Percentiles rank a stretch among this genome's conserved stretches.
These are phyloP conservation scores for Marasmarcha lunaedactyla DNA, from an alignment of 2,888 invertebrate species.

Conservation along the genomic window DNA sequence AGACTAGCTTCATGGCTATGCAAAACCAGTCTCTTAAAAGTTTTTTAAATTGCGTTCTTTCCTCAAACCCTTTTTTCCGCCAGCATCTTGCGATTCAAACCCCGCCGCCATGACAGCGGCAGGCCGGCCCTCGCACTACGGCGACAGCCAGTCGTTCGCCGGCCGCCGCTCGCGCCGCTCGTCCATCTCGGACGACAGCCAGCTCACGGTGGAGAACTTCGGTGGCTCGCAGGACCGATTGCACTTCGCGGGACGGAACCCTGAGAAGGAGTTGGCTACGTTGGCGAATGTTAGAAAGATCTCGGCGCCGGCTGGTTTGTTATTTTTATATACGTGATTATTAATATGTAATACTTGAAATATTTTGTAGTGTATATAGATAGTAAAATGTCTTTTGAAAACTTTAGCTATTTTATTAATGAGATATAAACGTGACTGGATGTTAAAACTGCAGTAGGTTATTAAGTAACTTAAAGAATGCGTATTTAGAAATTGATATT, in stretches of 20 bases:
- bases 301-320: constrained; percentile 62
- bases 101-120: constrained; percentile 64
- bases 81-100: constrained; percentile 17
- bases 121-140: constrained; percentile 89
- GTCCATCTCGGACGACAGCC: constrained; percentile 86
- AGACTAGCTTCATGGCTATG: no score
- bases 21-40: no score
- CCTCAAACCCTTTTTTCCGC: no score
- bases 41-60: no score
- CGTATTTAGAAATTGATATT: no score
- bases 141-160: constrained; percentile 75
- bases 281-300: constrained; percentile 53
- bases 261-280: constrained; percentile 78
- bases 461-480: no score
- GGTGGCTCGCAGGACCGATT: constrained; percentile 92
- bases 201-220: constrained; percentile 92
- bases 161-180: constrained; percentile 87
- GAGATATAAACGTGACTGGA: no score
- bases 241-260: constrained; percentile 85
- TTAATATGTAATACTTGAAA: no score
- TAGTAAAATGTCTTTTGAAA: no score
- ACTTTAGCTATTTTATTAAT: no score
- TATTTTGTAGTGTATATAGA: no score
- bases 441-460: no score
- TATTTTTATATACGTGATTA: neutral